Evolutionary conservation across 2,888 invertebrate species (phyloP), one percentile per base, ranked within the genome.

Genomic region (Melinaea marsaeus): DNA sequence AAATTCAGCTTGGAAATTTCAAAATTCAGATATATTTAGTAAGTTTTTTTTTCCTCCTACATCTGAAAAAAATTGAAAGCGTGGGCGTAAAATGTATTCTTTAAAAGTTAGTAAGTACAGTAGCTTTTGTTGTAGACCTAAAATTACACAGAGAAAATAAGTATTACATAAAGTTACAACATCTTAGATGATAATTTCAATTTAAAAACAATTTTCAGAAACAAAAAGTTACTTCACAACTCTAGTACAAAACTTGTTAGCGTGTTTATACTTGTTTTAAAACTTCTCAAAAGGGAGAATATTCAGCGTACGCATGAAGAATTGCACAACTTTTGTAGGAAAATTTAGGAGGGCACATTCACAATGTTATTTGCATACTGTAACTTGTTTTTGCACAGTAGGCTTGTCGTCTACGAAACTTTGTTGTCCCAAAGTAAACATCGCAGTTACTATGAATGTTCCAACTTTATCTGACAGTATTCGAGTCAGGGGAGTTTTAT

Each of bases 261-360:
- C 57, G 60, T 57, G 57, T 60, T 61, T 62, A 45, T 51, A 37
- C 13, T 65, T 57, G 61, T 65, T 65, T 54, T 11, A 45, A 62
- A 62, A 57, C 45, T 64, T 63, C 54, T 54, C 4, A 46, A 46
- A 55, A 62, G 47, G 55, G n/a, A 34, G 33, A 62, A 54, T 33
- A 42, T 33, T 34, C 42, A 51, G n/a, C 13, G 57, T n/a, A 32
- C 51, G 42, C 13, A 6, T 46, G 22, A 45, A 58, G 58, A 58
- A 46, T 57, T 57, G 46, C 32, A 32, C 33, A 46, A 57, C 46
- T 45, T 46, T 42, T 47, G n/a, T 13, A 47, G 58, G 34, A 13
- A 58, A 34, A 47, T 46, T 58, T 47, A 32, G 22, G 51, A 51
- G 3, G 9, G 7, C 22, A 51, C 51, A 51, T 32, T 51, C 51